These are phyloP conservation scores for Euura saliciscinereae DNA, from an alignment of 1,140 invertebrate species.

Conservation along the genomic window DNA sequence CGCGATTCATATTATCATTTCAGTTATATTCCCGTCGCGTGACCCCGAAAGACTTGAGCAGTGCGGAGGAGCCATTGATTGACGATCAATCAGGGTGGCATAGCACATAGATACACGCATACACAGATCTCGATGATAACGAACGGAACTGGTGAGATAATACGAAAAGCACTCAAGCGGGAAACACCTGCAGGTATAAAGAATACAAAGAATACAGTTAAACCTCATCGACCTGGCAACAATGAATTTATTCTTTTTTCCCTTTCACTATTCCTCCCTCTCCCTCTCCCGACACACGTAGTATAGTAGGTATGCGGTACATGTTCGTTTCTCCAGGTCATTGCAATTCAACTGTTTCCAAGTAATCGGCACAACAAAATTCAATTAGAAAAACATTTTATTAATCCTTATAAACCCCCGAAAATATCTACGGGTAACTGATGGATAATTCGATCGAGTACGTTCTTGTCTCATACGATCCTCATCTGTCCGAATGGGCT, in stretches of 20 bases:
- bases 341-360: background rate
- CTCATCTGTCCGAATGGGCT: background rate
- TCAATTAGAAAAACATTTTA: background rate
- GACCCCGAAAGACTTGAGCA: background rate
- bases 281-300: background rate
- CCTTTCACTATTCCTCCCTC: background rate
- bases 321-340: background rate
- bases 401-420: background rate
- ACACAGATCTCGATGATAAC: background rate
- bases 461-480: background rate
- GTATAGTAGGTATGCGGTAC: background rate
- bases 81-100: background rate
- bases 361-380: background rate
- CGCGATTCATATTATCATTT: too few relatives aligned
- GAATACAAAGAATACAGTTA: background rate
- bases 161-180: background rate
- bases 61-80: background rate
- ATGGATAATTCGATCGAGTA: background rate
- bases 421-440: background rate
- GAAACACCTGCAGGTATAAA: background rate
- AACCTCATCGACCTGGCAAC: background rate
- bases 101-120: background rate
- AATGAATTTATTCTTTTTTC: background rate
- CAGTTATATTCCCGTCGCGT: too few relatives aligned
- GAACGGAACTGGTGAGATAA: background rate